Evolutionary conservation across 30 jellyfish, hydroid and myxozoan species (phyloP).

Genomic region (Cassiopea xamachana): DNA sequence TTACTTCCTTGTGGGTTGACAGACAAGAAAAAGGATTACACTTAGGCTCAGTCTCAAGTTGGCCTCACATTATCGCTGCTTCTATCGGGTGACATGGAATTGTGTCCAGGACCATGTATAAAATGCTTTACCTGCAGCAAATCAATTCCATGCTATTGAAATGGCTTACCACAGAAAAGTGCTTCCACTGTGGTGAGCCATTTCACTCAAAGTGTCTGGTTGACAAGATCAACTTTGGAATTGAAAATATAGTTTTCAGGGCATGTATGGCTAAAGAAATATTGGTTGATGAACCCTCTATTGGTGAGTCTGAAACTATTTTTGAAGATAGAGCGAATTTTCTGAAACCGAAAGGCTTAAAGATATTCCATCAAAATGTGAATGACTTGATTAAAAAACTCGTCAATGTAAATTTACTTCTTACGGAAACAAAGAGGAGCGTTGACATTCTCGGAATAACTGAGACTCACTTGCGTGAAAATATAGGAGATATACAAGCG

Average conservation of each 20-base stretch:
- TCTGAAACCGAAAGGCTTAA: constrained; percentile 32
- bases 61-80: constrained; percentile 17
- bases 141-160: neutral
- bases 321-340: constrained; percentile 13
- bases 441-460: constrained; percentile 13
- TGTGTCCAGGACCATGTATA: neutral
- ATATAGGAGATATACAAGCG: neutral
- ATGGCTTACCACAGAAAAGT: constrained; percentile 3
- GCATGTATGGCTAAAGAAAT: constrained; percentile 4
- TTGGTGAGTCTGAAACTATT: constrained; percentile 8
- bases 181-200: neutral
- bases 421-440: constrained; percentile 29
- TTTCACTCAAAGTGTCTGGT: neutral
- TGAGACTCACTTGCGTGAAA: constrained; percentile 64
- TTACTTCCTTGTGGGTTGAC: constrained; percentile 40
- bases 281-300: constrained; percentile 18
- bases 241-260: constrained; percentile 1
- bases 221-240: constrained; percentile 7
- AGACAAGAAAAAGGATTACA: constrained; percentile 26
- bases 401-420: constrained; percentile 21
- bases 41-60: constrained; percentile 39
- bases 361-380: constrained; percentile 23
- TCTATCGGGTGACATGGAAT: neutral
- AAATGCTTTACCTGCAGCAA: constrained; percentile 21
- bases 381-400: constrained; percentile 11